Evolutionary conservation across 2,888 invertebrate species (phyloP).

Genomic region (Brachypterus glaber): DNA sequence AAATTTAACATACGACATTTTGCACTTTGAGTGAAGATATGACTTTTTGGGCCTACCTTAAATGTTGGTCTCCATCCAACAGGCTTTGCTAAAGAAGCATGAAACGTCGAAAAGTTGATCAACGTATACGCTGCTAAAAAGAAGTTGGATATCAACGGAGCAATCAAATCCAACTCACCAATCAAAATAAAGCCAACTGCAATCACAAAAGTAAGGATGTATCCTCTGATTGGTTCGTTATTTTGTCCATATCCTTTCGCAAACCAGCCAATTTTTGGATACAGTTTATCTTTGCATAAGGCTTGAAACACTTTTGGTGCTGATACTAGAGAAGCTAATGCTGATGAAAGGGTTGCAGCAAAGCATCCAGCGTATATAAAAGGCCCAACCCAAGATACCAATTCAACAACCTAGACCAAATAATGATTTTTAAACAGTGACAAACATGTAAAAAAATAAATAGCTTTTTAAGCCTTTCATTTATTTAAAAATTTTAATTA

Average conservation of each 20-base stretch:
- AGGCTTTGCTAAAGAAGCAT: constrained; percentile 80
- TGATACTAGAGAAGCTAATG: constrained; percentile 89
- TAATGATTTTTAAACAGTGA: constrained; percentile 7
- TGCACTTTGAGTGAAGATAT: no score
- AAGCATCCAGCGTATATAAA: constrained; percentile 95
- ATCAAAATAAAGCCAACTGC: constrained; percentile 77
- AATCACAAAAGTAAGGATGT: constrained; percentile 85
- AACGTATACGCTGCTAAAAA: constrained; percentile 88
- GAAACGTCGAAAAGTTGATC: constrained; percentile 91
- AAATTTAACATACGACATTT: no score
- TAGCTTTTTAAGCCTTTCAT: not conserved
- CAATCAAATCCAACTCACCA: constrained; percentile 80
- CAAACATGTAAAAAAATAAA: not conserved
- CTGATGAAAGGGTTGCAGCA: constrained; percentile 93
- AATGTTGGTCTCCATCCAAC: constrained; percentile 87
- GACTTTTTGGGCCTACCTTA: constrained; percentile 50
- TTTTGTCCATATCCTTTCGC: constrained; percentile 76
- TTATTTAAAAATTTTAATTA: no score
- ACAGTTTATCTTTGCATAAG: constrained; percentile 86
- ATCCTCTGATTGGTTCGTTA: constrained; percentile 80
- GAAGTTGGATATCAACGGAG: constrained; percentile 88
- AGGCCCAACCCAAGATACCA: constrained; percentile 79
- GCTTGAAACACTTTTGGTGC: constrained; percentile 94
- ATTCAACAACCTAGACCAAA: constrained; percentile 65
- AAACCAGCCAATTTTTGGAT: constrained; percentile 86